phyloP scores from a whole-genome alignment of 2,797 vertebrate genomes.

The Chloroceryle inda region DNA sequence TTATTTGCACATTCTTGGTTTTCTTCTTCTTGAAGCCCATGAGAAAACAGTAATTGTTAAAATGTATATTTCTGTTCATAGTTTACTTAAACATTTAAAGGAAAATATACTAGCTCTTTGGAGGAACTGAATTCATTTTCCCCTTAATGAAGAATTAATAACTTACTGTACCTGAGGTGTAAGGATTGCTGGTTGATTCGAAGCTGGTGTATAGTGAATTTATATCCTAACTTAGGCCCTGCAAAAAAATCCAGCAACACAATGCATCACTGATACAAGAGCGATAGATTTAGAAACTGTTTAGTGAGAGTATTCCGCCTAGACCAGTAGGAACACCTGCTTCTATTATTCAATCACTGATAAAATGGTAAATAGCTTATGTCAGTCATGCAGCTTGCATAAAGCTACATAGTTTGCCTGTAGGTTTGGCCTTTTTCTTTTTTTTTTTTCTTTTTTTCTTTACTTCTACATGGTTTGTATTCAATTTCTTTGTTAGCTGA shows the following conservation, averaged over 20 bases:
- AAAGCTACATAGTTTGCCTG: constrained; percentile 74
- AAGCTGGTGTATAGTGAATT: constrained; percentile 57
- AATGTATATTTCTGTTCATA: background rate
- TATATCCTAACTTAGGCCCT: constrained; percentile 60
- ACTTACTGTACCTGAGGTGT: constrained; percentile 34
- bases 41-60: background rate
- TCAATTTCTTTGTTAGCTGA: constrained; percentile 73
- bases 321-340: constrained; percentile 79
- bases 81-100: background rate
- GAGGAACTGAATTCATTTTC: constrained; percentile 54
- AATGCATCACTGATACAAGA: constrained; percentile 75
- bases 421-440: constrained; percentile 51
- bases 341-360: constrained; percentile 80
- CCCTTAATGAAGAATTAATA: constrained; percentile 62
- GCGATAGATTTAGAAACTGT: constrained; percentile 78
- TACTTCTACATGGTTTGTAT: constrained; percentile 56
- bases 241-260: constrained; percentile 70
- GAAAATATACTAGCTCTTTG: background rate
- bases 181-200: constrained; percentile 43
- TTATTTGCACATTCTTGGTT: background rate
- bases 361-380: constrained; percentile 82
- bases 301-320: constrained; percentile 72
- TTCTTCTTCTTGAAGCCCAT: background rate
- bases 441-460: background rate
- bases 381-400: constrained; percentile 73